Evolutionary conservation across 2,888 invertebrate species (phyloP).

Genomic region (Mesoligia furuncula): DNA sequence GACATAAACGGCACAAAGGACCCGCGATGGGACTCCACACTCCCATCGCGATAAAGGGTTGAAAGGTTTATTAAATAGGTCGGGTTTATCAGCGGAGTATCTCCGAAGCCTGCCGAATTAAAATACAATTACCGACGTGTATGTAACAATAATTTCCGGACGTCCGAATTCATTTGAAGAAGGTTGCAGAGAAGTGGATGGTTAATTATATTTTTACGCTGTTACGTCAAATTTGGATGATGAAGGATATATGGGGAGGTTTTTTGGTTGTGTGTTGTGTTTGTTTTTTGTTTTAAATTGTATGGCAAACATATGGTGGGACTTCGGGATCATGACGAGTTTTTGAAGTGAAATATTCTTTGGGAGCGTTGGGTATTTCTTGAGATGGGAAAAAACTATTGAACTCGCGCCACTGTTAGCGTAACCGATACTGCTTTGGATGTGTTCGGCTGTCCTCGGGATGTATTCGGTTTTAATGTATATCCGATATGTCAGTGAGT

Average conservation of each 20-base stretch:
- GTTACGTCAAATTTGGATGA: conserved; percentile 30
- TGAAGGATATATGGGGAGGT: conserved; percentile 11
- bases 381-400: too few relatives aligned
- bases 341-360: background rate
- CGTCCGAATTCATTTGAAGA: conserved; percentile 57
- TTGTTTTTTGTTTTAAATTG: conserved; percentile 37
- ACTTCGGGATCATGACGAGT: background rate
- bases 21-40: conserved; percentile 53
- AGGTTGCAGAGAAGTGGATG: conserved; percentile 38
- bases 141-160: conserved; percentile 60
- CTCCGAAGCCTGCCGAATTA: conserved; percentile 61
- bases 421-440: too few relatives aligned
- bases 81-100: conserved; percentile 61
- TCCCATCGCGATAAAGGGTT: conserved; percentile 61
- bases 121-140: conserved; percentile 64
- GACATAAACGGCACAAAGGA: conserved; percentile 66
- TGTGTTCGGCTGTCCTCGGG: too few relatives aligned
- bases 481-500: too few relatives aligned
- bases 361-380: too few relatives aligned
- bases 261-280: conserved; percentile 15
- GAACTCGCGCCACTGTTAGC: too few relatives aligned
- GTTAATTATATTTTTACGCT: conserved; percentile 52
- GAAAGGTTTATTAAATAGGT: conserved; percentile 69
- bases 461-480: too few relatives aligned
- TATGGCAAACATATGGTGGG: conserved; percentile 12